These are phyloP conservation scores for Elaphurus davidianus DNA, from an alignment of 2,113 vertebrate genomes.

Conservation along the genomic window DNA sequence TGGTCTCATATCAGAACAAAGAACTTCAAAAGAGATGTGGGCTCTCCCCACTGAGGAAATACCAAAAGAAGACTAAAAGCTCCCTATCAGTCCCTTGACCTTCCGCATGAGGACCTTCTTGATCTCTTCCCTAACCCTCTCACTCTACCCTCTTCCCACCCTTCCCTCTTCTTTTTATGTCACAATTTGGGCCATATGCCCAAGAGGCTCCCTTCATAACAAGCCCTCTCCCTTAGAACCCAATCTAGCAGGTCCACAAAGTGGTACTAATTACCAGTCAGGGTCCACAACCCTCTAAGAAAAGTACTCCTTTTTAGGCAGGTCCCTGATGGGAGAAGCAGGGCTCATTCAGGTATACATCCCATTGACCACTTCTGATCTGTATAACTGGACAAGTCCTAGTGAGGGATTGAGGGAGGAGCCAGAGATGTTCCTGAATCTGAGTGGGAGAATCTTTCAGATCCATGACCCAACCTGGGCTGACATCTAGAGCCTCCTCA, in stretches of 20 bases:
- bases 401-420: neutral
- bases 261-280: neutral
- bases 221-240: neutral
- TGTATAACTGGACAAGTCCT: neutral
- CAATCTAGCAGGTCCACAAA: neutral
- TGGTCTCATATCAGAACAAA: neutral
- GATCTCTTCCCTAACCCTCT: neutral
- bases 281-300: neutral
- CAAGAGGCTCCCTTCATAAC: neutral
- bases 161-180: neutral
- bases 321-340: neutral
- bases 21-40: neutral
- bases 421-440: neutral
- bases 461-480: neutral
- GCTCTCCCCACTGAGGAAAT: neutral
- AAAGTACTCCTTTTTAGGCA: neutral
- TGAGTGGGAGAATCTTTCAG: neutral
- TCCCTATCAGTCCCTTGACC: neutral
- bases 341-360: neutral
- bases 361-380: neutral
- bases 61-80: neutral
- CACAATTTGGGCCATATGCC: neutral
- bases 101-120: neutral
- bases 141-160: neutral
- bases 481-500: neutral